These are phyloP conservation scores for Sinocyclocheilus maitianheensis DNA, from an alignment of 2,113 vertebrate genomes.

Conservation along the genomic window DNA sequence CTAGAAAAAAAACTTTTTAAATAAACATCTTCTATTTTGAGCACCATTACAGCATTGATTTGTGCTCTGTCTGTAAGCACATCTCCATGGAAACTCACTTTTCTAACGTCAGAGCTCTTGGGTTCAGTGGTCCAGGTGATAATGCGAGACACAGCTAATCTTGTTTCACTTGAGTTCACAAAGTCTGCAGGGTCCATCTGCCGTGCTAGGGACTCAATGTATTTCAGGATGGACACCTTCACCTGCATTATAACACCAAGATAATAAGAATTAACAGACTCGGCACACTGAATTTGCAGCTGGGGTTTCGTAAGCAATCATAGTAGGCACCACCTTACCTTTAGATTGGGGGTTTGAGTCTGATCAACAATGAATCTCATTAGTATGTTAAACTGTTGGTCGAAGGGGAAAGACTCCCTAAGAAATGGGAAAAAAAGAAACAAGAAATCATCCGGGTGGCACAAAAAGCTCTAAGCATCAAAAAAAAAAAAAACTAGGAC, in stretches of 20 bases:
- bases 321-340: constrained; percentile 73
- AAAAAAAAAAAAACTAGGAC: not conserved
- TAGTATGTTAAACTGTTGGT: constrained; percentile 98
- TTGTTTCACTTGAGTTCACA: constrained; percentile 96
- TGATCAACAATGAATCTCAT: constrained; percentile 99
- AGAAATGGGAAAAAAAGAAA: constrained; percentile 28
- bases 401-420: constrained; percentile 97
- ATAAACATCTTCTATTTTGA: not conserved
- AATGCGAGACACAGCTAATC: constrained; percentile 95
- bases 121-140: constrained; percentile 99
- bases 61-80: not conserved
- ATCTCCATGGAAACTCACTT: constrained; percentile 74
- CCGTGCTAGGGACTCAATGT: constrained; percentile 91
- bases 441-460: too few relatives aligned
- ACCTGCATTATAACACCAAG: constrained; percentile 75
- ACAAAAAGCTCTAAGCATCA: too few relatives aligned
- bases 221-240: constrained; percentile 97
- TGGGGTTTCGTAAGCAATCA: not conserved
- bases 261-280: not conserved
- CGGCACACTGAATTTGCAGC: not conserved
- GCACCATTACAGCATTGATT: not conserved
- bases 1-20: not conserved
- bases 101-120: constrained; percentile 98
- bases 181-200: constrained; percentile 99
- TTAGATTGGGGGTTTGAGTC: constrained; percentile 97